Evolutionary conservation across 2,797 vertebrate species (phyloP), one percentile per base, ranked within the genome.

Genomic region (Capromys pilorides): DNA sequence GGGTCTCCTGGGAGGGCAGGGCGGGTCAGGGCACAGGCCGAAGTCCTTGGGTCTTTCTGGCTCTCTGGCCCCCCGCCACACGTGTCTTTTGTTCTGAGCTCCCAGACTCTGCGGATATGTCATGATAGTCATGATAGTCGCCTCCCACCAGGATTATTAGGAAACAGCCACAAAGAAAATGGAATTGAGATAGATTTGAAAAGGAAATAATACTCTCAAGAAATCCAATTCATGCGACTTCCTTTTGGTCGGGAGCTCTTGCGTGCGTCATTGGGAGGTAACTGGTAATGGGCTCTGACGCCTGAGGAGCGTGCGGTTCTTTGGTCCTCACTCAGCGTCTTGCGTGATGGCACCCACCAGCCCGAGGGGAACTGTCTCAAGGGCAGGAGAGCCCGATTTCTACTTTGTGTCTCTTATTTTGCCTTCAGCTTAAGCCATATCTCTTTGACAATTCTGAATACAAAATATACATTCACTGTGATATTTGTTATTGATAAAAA

Each of bases 51-150:
- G 13, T 67, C 39, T n/a, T 28, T 45, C 45, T 45, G 45, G 45
- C 45, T 45, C 45, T 45, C 45, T 45, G 45, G 45, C 45, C 45
- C 45, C 4, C 45, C 45, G 45, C 45, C 8, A 8, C 45, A n/a
- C 12, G 0, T 45, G 33, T 28, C 31, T 59, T 90, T 26, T 89
- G n/a, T 51, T 92, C 26, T 36, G 59, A 84, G 82, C 79, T 10
- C n/a, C 36, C 14, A 87, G 57, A 89, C 26, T 82, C 26, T 75
- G 36, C 45, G 66, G 67, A 94, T 92, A 84, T 69, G 39, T 93
- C 39, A 67, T 87, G 79, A 77, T 71, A 59, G 21, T 83, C 36
- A 8, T 64, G 54, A 28, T 87, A 57, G 86, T 62, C 62, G 16
- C 90, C 45, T 92, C 18, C 51, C 36, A 85, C 59, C 6, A 90